Base-by-base conservation (phyloP, 2,888 invertebrate genomes). In the Pteria penguin region DNA sequence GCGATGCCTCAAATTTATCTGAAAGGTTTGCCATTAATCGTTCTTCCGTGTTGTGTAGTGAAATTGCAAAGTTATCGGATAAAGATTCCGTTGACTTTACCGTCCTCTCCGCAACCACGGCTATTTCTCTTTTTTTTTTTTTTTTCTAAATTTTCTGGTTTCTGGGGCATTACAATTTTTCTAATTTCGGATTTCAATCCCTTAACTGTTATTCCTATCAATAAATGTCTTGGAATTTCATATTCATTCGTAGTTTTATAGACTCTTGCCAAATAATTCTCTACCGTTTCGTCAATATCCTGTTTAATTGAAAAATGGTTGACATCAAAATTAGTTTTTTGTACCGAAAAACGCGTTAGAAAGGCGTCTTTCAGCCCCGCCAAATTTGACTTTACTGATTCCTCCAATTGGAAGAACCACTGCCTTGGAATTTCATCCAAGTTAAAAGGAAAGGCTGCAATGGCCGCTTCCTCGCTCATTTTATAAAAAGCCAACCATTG, bases 71-170 rank as follows among this genome's bases (percentile, higher is more conserved):
- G 4, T 8, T 14, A 22, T 57, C 14, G 14, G 24, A 57, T 57
- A 57, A 14, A 4, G 14, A 57, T 5, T 5, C 24, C n/a, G 57
- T 57, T 57, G n/a, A 57, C 24, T 57, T 57, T 14, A 22, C 22
- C 8, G 57, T 57, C 24, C n/a, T 8, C 22, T 14, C 24, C 4
- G 65, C 65, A 24, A 65, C 33, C 24, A 65, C 18, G n/a, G 65
- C 65, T 14, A 27, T 31, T 65, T 65, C 36, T 65, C 65, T 65
- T n/a, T 36, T 11, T n/a, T n/a, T n/a, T n/a, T n/a, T n/a, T n/a
- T 36, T 65, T 24, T 24, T 65, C 36, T 33, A 36, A 65, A 8
- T 33, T 26, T 24, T 65, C 45, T 26, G 33, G 65, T 33, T 24
- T 36, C 26, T 22, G 24, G n/a, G 65, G 65, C 65, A 45, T 65